Conservation (phyloP, 2,113 vertebrate genomes). For the Atherinomorus stipes region DNA sequence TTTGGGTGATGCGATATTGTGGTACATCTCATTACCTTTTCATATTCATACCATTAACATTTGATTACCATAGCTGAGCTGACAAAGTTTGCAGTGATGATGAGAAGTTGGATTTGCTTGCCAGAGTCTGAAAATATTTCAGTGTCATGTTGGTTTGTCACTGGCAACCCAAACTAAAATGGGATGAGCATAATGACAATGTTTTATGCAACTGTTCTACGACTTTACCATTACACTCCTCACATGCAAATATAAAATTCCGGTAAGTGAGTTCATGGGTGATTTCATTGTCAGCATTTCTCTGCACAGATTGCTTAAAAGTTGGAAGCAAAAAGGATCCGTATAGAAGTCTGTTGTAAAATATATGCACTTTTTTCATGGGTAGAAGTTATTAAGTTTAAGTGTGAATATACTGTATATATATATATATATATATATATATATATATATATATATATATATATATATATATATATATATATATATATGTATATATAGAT, state of each 20-base stretch:
- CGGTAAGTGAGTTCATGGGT: neutral
- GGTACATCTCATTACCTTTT: slow-evolving; percentile 44
- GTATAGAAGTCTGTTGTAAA: neutral
- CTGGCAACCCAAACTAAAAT: neutral
- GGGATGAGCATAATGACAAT: slow-evolving; percentile 9
- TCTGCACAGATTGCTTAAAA: neutral
- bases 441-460: no score
- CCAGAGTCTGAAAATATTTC: slow-evolving; percentile 5
- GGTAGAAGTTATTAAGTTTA: no score
- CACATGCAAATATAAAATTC: no score
- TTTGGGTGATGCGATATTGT: slow-evolving; percentile 11
- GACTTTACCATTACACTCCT: no score
- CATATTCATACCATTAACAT: slow-evolving; percentile 41
- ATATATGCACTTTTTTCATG: neutral
- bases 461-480: no score
- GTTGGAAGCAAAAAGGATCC: neutral
- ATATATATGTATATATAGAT: no score
- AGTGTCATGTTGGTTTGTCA: slow-evolving; percentile 13
- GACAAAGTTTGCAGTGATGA: neutral
- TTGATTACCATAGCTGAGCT: slow-evolving; percentile 36
- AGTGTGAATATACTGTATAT: no score
- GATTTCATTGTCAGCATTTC: neutral
- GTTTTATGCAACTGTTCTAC: slow-evolving; percentile 5
- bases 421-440: no score
- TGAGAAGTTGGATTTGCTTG: neutral